Evolutionary conservation across 2,797 vertebrate genomes (phyloP).

Genomic region (Thripadectes ignobilis): DNA sequence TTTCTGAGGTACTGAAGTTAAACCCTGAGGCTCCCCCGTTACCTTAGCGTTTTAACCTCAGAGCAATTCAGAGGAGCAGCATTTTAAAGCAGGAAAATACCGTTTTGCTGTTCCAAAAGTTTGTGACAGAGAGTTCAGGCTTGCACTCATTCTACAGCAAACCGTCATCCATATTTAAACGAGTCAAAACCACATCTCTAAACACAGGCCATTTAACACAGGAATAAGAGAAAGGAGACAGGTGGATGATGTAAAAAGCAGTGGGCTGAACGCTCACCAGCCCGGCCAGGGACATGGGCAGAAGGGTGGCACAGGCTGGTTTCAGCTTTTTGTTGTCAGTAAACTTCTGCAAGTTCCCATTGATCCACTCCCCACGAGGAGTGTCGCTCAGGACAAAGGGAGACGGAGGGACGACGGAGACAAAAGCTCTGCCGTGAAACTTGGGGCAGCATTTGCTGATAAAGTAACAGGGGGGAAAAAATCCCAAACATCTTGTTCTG

Average conservation of each 20-base stretch:
- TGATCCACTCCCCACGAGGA: slow-evolving; percentile 29
- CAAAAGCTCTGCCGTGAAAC: slow-evolving; percentile 43
- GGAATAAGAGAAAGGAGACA: not conserved
- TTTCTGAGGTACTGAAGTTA: not conserved
- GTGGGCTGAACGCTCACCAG: not conserved
- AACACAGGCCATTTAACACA: not conserved
- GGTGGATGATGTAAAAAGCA: not conserved
- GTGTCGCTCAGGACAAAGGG: slow-evolving; percentile 29
- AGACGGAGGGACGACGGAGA: not conserved
- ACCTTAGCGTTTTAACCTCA: not conserved
- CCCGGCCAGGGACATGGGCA: not conserved
- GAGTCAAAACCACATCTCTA: not conserved
- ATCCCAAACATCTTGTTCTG: not conserved
- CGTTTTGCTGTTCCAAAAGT: not conserved
- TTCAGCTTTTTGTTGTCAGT: not conserved
- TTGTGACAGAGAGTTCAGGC: not conserved
- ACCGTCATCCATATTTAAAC: not conserved
- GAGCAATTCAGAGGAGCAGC: not conserved
- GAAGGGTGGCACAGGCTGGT: not conserved
- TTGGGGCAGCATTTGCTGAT: not conserved
- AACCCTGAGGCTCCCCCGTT: not conserved
- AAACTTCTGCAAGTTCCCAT: not conserved
- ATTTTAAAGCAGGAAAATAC: not conserved
- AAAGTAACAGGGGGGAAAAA: not conserved
- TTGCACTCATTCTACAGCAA: not conserved